phyloP scores from a whole-genome alignment of 2,888 invertebrate genomes.

The Proisotoma minuta region DNA sequence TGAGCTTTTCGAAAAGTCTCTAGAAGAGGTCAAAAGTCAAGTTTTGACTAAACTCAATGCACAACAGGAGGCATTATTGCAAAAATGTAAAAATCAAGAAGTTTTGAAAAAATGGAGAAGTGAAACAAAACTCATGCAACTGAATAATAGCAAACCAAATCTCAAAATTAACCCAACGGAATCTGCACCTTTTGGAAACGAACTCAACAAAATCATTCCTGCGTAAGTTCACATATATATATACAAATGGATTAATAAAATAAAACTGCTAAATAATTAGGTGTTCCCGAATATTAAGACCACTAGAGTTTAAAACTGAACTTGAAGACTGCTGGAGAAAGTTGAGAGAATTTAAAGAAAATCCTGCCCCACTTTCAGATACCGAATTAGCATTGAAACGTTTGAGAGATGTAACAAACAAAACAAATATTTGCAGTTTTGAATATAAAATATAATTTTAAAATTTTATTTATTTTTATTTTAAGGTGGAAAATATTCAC shows the following conservation, averaged over 20 bases:
- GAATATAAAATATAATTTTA: neutral
- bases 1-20: slow-evolving; percentile 23
- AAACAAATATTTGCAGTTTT: neutral
- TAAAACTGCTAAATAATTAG: neutral
- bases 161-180: slow-evolving; percentile 9
- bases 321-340: slow-evolving; percentile 23
- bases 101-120: slow-evolving; percentile 29
- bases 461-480: neutral
- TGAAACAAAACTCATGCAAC: slow-evolving; percentile 27
- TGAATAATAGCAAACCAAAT: slow-evolving; percentile 20
- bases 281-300: slow-evolving; percentile 14
- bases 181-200: slow-evolving; percentile 29
- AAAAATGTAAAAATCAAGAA: slow-evolving; percentile 34
- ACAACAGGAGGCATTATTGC: slow-evolving; percentile 29
- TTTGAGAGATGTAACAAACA: slow-evolving; percentile 24
- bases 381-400: slow-evolving; percentile 23
- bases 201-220: slow-evolving; percentile 5
- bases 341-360: slow-evolving; percentile 22
- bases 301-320: slow-evolving; percentile 21
- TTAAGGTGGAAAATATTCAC: slow-evolving; percentile 5
- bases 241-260: neutral
- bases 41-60: slow-evolving; percentile 23
- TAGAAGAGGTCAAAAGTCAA: slow-evolving; percentile 30
- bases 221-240: neutral
- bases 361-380: slow-evolving; percentile 27